phyloP scores from a whole-genome alignment of 35 echinoderm and acorn worm species.

The Amphiura filiformis region DNA sequence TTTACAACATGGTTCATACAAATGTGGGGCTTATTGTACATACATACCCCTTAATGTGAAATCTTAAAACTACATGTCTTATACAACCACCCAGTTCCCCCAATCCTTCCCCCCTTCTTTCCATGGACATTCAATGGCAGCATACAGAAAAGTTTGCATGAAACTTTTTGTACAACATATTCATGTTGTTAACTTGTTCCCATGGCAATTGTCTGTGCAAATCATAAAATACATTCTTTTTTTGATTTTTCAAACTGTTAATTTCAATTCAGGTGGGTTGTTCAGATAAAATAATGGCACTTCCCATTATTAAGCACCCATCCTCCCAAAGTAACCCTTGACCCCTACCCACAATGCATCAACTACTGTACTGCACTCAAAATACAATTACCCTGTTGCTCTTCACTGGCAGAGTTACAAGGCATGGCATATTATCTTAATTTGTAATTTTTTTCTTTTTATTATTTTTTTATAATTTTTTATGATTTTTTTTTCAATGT shows the following conservation, averaged over 20 bases:
- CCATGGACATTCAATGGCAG: background rate
- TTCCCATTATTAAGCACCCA: background rate
- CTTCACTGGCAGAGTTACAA: constrained; percentile 5
- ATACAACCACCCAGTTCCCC: background rate
- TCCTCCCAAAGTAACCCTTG: background rate
- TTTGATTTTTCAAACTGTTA: background rate
- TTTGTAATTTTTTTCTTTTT: background rate
- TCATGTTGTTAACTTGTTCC: background rate
- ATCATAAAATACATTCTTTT: background rate
- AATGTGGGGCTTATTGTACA: background rate
- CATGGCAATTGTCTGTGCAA: background rate
- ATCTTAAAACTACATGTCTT: background rate
- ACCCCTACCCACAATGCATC: too few relatives aligned
- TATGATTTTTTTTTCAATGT: background rate
- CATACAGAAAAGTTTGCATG: background rate
- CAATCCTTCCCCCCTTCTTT: background rate
- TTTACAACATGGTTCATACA: background rate
- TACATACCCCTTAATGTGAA: background rate
- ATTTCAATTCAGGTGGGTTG: background rate
- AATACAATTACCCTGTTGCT: too few relatives aligned
- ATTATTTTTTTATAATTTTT: background rate
- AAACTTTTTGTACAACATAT: background rate
- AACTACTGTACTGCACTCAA: too few relatives aligned
- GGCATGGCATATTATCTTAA: constrained; percentile 1
- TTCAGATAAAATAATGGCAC: constrained; percentile 7